Percentiles rank a stretch among this genome's conserved stretches.
These are phyloP conservation scores for Brachionus koreanus DNA, from an alignment of 1,140 invertebrate species.

Conservation along the genomic window DNA sequence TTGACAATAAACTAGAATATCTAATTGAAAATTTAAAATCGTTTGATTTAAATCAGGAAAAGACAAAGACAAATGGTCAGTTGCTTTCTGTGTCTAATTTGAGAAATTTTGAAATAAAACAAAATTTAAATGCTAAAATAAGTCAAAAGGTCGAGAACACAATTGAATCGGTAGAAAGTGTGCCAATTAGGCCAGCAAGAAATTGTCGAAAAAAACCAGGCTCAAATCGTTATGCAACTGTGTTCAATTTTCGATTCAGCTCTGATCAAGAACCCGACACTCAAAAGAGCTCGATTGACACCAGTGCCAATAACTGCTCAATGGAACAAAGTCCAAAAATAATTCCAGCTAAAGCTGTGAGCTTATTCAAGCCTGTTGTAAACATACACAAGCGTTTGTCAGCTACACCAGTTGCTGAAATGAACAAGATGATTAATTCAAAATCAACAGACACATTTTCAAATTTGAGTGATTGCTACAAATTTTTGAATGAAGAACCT, in stretches of 20 bases:
- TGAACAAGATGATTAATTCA: neutral
- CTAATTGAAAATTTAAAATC: neutral
- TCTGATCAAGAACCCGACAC: neutral
- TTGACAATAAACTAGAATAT: neutral
- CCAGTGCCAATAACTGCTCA: neutral
- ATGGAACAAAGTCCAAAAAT: neutral
- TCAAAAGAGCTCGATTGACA: neutral
- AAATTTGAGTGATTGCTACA: neutral
- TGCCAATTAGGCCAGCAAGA: neutral
- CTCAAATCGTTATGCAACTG: conserved; percentile 7
- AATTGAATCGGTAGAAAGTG: neutral
- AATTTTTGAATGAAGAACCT: neutral
- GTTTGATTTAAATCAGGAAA: neutral
- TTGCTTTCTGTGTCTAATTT: neutral
- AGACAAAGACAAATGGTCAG: neutral
- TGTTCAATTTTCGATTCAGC: neutral
- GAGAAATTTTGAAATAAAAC: neutral
- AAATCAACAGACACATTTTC: conserved; percentile 24
- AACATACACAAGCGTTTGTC: conserved; percentile 18
- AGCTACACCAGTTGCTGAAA: neutral
- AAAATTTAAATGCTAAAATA: conserved; percentile 27
- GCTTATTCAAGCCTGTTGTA: conserved; percentile 13
- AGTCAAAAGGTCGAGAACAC: neutral
- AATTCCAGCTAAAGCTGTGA: neutral
- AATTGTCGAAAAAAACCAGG: neutral